phyloP scores from a whole-genome alignment of 2,888 invertebrate genomes.

The Auanema freiburgensis region DNA sequence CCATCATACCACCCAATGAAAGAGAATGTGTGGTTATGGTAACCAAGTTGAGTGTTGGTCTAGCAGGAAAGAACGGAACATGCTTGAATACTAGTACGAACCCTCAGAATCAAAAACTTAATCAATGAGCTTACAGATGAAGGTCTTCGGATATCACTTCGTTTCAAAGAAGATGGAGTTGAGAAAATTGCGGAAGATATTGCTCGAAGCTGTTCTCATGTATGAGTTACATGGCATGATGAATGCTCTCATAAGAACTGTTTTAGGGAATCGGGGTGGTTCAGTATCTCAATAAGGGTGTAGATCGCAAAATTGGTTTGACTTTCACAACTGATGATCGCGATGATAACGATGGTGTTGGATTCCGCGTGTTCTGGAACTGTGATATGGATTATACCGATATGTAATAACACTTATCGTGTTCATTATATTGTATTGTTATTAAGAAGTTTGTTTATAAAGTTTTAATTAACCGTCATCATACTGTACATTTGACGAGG shows the following conservation, averaged over 20 bases:
- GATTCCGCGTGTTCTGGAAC: constrained; percentile 49
- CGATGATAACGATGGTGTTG: constrained; percentile 47
- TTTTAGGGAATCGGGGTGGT: neutral
- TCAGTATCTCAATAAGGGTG: constrained; percentile 11
- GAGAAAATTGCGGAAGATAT: neutral
- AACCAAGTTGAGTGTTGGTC: constrained; percentile 25
- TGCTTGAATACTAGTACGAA: neutral
- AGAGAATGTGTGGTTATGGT: constrained; percentile 34
- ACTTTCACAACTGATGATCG: constrained; percentile 41
- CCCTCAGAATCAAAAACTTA: too few species aligned
- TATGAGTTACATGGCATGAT: too few species aligned
- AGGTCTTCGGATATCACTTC: too few species aligned
- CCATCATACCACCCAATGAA: constrained; percentile 40
- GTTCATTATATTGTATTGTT: too few species aligned
- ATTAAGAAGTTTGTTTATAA: too few species aligned
- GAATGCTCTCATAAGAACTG: too few species aligned
- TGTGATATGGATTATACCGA: constrained; percentile 25
- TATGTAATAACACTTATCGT: too few species aligned
- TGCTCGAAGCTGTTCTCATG: too few species aligned
- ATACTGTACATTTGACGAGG: too few species aligned
- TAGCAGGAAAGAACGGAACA: constrained; percentile 7
- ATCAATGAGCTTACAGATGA: too few species aligned
- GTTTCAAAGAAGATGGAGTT: neutral
- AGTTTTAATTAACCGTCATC: too few species aligned
- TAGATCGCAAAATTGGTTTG: constrained; percentile 24